phyloP scores from a whole-genome alignment of 2,888 invertebrate species.

The Cremastinae sp. region DNA sequence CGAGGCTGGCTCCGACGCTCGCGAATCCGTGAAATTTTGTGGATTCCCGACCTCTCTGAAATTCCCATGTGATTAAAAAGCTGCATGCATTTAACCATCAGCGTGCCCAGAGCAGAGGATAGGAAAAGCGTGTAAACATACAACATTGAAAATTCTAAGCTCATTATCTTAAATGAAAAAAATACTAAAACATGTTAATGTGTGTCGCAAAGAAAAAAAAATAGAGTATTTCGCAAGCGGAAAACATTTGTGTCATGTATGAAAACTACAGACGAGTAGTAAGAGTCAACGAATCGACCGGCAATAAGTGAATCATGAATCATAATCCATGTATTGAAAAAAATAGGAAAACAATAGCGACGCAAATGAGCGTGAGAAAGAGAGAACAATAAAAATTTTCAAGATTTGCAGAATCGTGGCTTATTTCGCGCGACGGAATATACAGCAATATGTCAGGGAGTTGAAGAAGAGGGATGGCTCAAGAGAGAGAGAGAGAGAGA shows the following conservation, averaged over 20 bases:
- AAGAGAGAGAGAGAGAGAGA: slow-evolving; percentile 1
- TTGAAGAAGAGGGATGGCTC: neutral
- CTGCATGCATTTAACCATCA: slow-evolving; percentile 67
- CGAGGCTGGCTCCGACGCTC: slow-evolving; percentile 26
- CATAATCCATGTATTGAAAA: neutral
- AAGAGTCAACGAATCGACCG: slow-evolving; percentile 16
- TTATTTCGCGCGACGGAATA: no score
- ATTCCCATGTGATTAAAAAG: slow-evolving; percentile 70
- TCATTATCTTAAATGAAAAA: no score
- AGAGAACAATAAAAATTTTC: no score
- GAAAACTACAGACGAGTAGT: neutral
- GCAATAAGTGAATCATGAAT: neutral
- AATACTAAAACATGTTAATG: neutral
- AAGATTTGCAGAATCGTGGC: no score
- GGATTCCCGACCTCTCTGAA: slow-evolving; percentile 18
- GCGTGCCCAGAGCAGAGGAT: slow-evolving; percentile 32
- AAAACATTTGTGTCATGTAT: slow-evolving; percentile 8
- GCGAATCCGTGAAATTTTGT: slow-evolving; percentile 9
- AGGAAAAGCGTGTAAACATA: no score
- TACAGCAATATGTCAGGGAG: neutral
- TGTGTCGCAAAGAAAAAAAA: slow-evolving; percentile 10
- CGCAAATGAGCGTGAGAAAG: no score
- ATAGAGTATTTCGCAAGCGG: neutral
- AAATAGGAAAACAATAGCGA: slow-evolving; percentile 19
- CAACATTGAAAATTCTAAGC: no score